A percentile compares a stretch with the other conserved stretches of the same genome.
These are phyloP conservation scores for Lypha dubia DNA, from an alignment of 2,888 invertebrate genomes.

Conservation along the genomic window DNA sequence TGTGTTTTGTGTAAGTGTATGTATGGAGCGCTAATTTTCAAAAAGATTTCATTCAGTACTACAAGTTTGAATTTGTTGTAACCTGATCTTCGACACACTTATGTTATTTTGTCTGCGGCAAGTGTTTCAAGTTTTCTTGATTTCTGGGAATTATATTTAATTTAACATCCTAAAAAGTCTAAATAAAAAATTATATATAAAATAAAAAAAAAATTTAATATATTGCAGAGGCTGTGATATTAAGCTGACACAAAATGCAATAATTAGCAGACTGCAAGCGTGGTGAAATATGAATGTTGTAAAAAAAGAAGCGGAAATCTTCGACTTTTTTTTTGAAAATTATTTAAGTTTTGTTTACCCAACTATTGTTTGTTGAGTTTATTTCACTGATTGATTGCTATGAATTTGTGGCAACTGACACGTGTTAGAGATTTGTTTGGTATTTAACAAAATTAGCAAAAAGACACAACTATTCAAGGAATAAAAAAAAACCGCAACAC, in stretches of 20 bases:
- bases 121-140: constrained; percentile 70
- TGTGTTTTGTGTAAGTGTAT: constrained; percentile 3
- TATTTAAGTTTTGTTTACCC: constrained; percentile 28
- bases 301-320: constrained; percentile 53
- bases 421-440: constrained; percentile 62
- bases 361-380: constrained; percentile 23
- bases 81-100: constrained; percentile 70
- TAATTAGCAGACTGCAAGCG: constrained; percentile 62
- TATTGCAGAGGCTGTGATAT: constrained; percentile 50
- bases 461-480: background rate
- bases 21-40: constrained; percentile 67
- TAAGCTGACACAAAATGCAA: constrained; percentile 72
- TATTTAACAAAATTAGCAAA: constrained; percentile 41
- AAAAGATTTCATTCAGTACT: constrained; percentile 54
- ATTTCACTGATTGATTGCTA: constrained; percentile 65
- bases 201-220: background rate
- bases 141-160: constrained; percentile 69
- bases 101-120: constrained; percentile 56
- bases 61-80: constrained; percentile 29
- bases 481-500: too few relatives aligned
- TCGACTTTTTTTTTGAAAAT: constrained; percentile 18
- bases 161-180: constrained; percentile 67
- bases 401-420: constrained; percentile 67
- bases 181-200: background rate
- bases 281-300: constrained; percentile 39